A percentile compares a stretch with the other conserved stretches of the same genome.
These are phyloP conservation scores for Troglohyphantes excavatus DNA, from an alignment of 2,888 invertebrate species.

Conservation along the genomic window DNA sequence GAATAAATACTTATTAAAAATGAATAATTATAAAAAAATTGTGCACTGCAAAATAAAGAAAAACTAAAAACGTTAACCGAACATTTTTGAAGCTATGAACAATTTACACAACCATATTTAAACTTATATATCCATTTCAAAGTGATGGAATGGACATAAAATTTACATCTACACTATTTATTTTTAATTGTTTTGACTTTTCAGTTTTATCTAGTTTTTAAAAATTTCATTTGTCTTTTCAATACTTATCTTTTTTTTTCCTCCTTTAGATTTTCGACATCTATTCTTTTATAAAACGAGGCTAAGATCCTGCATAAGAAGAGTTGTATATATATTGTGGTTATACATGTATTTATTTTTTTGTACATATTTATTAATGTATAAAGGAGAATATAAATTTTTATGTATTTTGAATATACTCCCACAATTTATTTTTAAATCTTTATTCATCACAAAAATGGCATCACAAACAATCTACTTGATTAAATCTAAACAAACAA, in stretches of 20 bases:
- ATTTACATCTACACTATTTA: no score
- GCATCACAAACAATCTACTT: conserved; percentile 19
- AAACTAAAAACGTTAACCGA: no score
- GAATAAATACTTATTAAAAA: no score
- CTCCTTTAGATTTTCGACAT: background rate
- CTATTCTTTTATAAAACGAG: background rate
- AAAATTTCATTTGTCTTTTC: background rate
- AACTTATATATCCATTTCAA: no score
- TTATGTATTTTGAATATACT: conserved; percentile 21
- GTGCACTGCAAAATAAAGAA: no score
- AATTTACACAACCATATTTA: no score
- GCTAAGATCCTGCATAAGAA: conserved; percentile 11
- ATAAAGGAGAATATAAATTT: conserved; percentile 34
- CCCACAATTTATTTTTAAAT: background rate
- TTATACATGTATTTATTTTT: conserved; percentile 39
- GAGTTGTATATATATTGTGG: conserved; percentile 24
- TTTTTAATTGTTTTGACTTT: no score
- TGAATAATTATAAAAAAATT: no score
- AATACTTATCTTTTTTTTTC: background rate
- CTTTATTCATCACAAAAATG: conserved; percentile 36
- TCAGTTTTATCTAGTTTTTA: no score
- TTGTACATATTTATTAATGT: conserved; percentile 41
- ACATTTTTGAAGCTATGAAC: no score
- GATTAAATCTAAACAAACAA: conserved; percentile 4
- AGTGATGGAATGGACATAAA: no score